phyloP scores from a whole-genome alignment of 1,140 invertebrate genomes.

The Ylistrum balloti region DNA sequence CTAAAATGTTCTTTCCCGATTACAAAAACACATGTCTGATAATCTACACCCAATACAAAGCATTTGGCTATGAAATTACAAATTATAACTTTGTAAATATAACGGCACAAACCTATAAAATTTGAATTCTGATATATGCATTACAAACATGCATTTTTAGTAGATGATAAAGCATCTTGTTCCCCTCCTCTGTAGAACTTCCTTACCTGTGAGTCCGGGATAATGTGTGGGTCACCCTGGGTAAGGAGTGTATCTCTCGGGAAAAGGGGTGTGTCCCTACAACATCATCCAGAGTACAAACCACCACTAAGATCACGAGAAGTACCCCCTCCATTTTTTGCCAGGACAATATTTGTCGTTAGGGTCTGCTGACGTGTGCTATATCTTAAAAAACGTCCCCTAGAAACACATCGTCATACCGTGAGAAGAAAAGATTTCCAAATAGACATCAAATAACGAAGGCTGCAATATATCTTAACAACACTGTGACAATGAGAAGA shows the following conservation, averaged over 20 bases:
- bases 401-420: no score
- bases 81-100: neutral
- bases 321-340: neutral
- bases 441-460: neutral
- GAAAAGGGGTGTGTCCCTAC: neutral
- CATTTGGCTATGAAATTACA: no score
- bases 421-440: neutral
- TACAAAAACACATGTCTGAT: no score
- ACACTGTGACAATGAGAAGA: neutral
- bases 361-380: no score
- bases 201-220: neutral
- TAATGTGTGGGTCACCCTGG: neutral
- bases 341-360: no score
- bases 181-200: neutral
- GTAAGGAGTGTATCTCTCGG: no score
- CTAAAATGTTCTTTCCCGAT: no score
- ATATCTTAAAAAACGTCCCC: no score
- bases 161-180: neutral
- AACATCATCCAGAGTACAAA: neutral
- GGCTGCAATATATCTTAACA: neutral
- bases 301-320: neutral
- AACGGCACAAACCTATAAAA: neutral
- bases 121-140: neutral
- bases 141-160: neutral
- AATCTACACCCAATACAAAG: no score